These are phyloP conservation scores for Florisuga fusca DNA, from an alignment of 2,797 vertebrate genomes.

Conservation along the genomic window DNA sequence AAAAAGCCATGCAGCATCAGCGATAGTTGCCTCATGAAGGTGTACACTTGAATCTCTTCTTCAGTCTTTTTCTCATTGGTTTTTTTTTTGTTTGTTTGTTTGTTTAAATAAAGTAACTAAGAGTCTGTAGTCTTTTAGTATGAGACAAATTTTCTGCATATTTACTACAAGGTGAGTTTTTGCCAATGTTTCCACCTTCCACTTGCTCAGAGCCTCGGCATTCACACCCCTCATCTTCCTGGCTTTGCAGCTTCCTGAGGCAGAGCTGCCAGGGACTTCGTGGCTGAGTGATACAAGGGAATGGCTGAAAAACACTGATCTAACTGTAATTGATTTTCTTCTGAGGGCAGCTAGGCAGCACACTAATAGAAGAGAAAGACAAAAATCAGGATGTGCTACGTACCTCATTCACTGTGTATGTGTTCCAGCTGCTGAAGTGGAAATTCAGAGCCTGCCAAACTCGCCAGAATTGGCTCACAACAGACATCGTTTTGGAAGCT, in stretches of 20 bases:
- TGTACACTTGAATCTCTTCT: background rate
- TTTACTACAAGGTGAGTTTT: background rate
- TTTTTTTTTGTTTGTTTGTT: background rate
- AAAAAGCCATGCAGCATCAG: background rate
- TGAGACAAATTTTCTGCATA: background rate
- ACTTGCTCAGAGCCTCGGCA: background rate
- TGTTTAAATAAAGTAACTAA: background rate
- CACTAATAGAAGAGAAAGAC: background rate
- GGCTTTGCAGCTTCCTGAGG: background rate
- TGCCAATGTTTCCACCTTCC: background rate
- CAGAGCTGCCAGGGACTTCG: background rate
- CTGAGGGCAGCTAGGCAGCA: background rate
- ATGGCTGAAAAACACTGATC: background rate
- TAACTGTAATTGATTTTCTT: background rate
- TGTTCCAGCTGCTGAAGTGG: conserved; percentile 2
- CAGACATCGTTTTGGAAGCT: background rate
- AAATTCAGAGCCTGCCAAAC: background rate
- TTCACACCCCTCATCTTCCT: background rate
- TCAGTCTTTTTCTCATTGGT: background rate
- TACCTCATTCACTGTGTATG: background rate
- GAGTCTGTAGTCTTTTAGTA: background rate
- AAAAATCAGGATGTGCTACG: background rate
- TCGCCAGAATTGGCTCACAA: background rate
- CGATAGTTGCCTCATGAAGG: background rate
- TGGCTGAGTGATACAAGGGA: background rate